phyloP scores from a whole-genome alignment of 2,888 invertebrate genomes.

The Tenthredo mesomela region DNA sequence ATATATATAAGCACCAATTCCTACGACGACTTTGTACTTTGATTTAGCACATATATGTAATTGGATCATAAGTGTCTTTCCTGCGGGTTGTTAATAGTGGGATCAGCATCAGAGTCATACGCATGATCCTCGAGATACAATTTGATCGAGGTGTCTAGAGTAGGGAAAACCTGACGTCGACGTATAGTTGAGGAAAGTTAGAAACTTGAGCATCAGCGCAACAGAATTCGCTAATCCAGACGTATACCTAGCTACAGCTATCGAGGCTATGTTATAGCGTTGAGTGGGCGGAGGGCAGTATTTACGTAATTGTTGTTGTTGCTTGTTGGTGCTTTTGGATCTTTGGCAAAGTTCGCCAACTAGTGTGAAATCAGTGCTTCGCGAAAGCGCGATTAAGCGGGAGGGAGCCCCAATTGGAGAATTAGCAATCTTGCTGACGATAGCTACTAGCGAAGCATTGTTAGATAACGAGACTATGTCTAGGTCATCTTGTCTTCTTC shows the following conservation, averaged over 20 bases:
- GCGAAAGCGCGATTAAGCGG: slow-evolving; percentile 19
- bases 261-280: neutral
- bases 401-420: slow-evolving; percentile 1
- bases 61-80: neutral
- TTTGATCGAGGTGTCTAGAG: slow-evolving; percentile 18
- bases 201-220: slow-evolving; percentile 29
- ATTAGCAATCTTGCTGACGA: slow-evolving; percentile 17
- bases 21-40: neutral
- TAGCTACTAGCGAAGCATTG: neutral
- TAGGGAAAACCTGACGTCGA: slow-evolving; percentile 22
- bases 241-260: slow-evolving; percentile 2
- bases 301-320: slow-evolving; percentile 45
- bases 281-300: slow-evolving; percentile 28
- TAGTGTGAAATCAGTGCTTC: slow-evolving; percentile 18
- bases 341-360: slow-evolving; percentile 27
- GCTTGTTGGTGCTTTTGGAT: slow-evolving; percentile 39
- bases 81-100: neutral
- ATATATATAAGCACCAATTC: neutral
- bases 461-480: neutral
- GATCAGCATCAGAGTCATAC: slow-evolving; percentile 7
- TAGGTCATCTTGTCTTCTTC: neutral
- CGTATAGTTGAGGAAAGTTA: slow-evolving; percentile 18
- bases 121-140: neutral
- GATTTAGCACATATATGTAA: neutral
- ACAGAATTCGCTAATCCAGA: slow-evolving; percentile 40